phyloP scores from a whole-genome alignment of 2,888 invertebrate species.

The Tuberolachnus salignus region DNA sequence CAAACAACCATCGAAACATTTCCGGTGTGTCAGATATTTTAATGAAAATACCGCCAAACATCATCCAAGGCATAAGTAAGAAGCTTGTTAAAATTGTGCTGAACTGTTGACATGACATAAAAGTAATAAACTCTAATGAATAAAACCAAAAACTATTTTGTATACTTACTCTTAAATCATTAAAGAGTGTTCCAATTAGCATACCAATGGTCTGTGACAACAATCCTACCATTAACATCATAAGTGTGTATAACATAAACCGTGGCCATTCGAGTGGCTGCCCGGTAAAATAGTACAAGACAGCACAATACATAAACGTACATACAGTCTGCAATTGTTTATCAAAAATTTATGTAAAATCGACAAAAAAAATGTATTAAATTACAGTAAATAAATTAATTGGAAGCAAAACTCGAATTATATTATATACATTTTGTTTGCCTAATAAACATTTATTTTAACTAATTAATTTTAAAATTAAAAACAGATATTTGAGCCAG shows the following conservation, averaged over 20 bases:
- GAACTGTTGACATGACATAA: conserved; percentile 68
- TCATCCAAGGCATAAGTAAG: conserved; percentile 81
- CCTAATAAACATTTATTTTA: too few relatives aligned
- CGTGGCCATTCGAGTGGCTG: conserved; percentile 80
- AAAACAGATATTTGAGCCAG: neutral
- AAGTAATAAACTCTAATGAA: neutral
- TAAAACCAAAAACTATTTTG: neutral
- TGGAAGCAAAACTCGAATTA: neutral
- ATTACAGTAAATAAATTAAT: neutral
- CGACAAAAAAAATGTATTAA: too few relatives aligned
- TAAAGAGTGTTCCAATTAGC: conserved; percentile 73
- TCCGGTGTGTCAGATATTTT: conserved; percentile 79
- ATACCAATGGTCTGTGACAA: conserved; percentile 87
- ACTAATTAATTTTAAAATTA: too few relatives aligned
- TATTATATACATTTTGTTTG: too few relatives aligned
- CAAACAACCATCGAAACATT: conserved; percentile 83
- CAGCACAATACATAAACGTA: conserved; percentile 75
- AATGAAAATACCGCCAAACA: conserved; percentile 75
- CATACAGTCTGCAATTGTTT: conserved; percentile 68
- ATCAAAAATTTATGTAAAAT: neutral
- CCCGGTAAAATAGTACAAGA: conserved; percentile 85
- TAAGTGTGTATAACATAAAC: conserved; percentile 73
- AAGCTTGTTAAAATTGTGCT: conserved; percentile 90
- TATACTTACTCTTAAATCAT: conserved; percentile 42
- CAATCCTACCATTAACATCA: conserved; percentile 78